A percentile compares a stretch with the other conserved stretches of the same genome.
These are phyloP conservation scores for Nyctalus aviator DNA, from an alignment of 2,797 vertebrate genomes.

Conservation along the genomic window DNA sequence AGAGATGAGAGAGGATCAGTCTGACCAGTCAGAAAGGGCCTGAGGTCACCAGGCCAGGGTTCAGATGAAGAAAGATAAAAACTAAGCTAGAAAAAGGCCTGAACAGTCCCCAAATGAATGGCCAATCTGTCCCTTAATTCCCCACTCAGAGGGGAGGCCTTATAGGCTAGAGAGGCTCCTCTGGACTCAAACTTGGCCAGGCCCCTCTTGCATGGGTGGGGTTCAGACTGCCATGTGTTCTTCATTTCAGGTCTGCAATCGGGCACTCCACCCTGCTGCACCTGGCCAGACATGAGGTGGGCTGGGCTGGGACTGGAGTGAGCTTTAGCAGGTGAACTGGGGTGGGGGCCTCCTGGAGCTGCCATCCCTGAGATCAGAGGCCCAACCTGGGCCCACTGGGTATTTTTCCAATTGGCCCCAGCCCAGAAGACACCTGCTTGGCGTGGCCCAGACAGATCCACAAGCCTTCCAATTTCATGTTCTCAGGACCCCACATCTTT, in stretches of 20 bases:
- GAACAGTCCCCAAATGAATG: neutral
- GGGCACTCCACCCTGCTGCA: neutral
- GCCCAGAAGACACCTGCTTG: constrained; percentile 68
- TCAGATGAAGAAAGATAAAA: constrained; percentile 30
- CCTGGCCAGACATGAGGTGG: constrained; percentile 56
- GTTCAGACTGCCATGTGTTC: constrained; percentile 21
- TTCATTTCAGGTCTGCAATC: constrained; percentile 58
- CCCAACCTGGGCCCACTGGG: neutral
- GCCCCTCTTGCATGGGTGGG: neutral
- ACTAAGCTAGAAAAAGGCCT: neutral
- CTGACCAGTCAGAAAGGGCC: constrained; percentile 67
- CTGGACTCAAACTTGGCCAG: neutral
- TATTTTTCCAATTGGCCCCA: constrained; percentile 31
- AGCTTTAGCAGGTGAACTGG: constrained; percentile 60
- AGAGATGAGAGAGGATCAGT: constrained; percentile 81
- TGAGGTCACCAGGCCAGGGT: constrained; percentile 37
- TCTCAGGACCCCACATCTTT: neutral
- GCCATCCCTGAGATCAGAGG: constrained; percentile 58
- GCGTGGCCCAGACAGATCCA: constrained; percentile 2
- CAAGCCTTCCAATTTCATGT: neutral
- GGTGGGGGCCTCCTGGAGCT: constrained; percentile 45
- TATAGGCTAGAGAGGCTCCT: neutral
- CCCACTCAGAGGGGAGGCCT: neutral
- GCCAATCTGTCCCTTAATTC: neutral
- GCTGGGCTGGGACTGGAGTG: neutral